phyloP scores from a whole-genome alignment of 2,113 vertebrate genomes.

The Calyptomena viridis region DNA sequence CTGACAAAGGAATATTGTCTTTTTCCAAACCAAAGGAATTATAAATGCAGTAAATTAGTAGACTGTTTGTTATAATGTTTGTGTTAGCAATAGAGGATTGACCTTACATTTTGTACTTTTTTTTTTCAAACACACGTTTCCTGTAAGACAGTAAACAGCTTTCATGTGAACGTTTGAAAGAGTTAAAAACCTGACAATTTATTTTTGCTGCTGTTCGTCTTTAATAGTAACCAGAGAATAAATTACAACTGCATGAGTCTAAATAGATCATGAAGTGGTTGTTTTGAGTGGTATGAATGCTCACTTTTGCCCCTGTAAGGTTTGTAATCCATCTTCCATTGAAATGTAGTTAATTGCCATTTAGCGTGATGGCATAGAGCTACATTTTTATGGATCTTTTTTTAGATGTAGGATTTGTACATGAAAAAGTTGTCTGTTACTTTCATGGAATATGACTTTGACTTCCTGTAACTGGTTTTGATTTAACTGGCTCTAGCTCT shows the following conservation, averaged over 20 bases:
- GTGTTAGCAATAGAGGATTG: neutral
- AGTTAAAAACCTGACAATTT: neutral
- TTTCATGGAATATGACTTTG: neutral
- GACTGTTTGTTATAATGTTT: neutral
- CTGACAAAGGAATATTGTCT: neutral
- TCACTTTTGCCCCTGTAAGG: neutral
- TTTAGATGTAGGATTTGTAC: neutral
- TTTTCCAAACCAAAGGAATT: neutral
- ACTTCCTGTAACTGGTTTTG: neutral
- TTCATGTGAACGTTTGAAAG: neutral
- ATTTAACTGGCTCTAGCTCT: neutral
- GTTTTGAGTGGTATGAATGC: neutral
- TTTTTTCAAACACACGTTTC: neutral
- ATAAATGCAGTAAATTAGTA: neutral
- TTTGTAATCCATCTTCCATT: neutral
- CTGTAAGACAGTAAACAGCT: neutral
- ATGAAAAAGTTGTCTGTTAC: neutral
- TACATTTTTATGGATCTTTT: neutral
- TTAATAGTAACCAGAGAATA: neutral
- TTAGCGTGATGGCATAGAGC: neutral
- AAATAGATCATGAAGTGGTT: neutral
- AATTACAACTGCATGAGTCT: neutral
- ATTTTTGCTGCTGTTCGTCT: neutral
- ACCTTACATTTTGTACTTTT: neutral
- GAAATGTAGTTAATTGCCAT: neutral